These are phyloP conservation scores for Ceyx cyanopectus DNA, from an alignment of 2,113 vertebrate genomes.

Conservation along the genomic window DNA sequence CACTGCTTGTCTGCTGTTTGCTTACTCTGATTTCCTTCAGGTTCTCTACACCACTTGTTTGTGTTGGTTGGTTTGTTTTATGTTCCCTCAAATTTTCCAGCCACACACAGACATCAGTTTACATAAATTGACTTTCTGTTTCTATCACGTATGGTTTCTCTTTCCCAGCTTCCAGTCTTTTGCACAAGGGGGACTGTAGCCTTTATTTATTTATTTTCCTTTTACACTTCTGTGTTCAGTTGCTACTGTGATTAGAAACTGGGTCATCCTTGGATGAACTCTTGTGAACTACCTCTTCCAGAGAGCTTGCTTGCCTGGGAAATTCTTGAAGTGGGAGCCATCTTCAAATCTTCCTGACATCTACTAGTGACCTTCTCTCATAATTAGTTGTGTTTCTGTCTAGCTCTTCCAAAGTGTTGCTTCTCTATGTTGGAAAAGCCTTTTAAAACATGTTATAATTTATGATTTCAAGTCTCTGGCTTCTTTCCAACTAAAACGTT, in stretches of 20 bases:
- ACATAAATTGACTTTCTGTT: not conserved
- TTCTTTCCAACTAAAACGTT: conserved; percentile 39
- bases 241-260: conserved; percentile 43
- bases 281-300: conserved; percentile 36
- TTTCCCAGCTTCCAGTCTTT: not conserved
- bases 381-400: conserved; percentile 32
- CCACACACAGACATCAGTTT: not conserved
- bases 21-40: not conserved
- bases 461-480: conserved; percentile 43
- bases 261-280: conserved; percentile 67
- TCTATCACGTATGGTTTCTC: not conserved
- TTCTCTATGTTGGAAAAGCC: conserved; percentile 21
- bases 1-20: not conserved
- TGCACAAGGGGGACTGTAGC: not conserved
- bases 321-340: conserved; percentile 32
- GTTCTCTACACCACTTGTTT: not conserved
- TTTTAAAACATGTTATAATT: conserved; percentile 42
- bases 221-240: conserved; percentile 26
- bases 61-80: not conserved
- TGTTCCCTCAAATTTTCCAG: not conserved
- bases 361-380: conserved; percentile 37
- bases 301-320: conserved; percentile 7
- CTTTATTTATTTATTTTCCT: conserved; percentile 32
- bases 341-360: conserved; percentile 54
- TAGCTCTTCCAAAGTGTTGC: conserved; percentile 22